These are phyloP conservation scores for Pelobates fuscus DNA, from an alignment of 2,113 vertebrate species.

Conservation along the genomic window DNA sequence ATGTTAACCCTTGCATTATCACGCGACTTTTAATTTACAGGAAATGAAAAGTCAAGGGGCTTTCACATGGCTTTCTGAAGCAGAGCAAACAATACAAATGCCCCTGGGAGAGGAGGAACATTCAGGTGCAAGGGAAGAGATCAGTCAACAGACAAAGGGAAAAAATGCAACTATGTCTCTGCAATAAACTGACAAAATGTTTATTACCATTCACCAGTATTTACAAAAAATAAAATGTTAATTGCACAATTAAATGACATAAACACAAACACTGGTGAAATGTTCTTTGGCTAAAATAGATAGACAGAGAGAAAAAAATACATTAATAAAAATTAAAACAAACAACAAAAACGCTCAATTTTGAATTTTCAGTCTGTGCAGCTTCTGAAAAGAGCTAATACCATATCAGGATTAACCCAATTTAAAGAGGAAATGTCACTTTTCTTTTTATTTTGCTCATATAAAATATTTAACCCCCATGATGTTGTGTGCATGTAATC, in stretches of 20 bases:
- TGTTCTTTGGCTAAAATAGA: too few species aligned
- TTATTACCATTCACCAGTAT: background rate
- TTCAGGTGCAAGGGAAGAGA: constrained; percentile 45
- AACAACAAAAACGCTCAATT: too few species aligned
- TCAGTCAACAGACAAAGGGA: constrained; percentile 31
- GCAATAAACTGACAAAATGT: background rate
- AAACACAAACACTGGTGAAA: too few species aligned
- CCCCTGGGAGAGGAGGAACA: constrained; percentile 27
- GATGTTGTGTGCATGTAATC: too few species aligned
- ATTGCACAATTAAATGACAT: background rate
- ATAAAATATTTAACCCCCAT: too few species aligned
- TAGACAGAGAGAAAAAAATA: too few species aligned
- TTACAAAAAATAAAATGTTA: background rate
- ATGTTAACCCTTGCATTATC: background rate
- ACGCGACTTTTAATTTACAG: constrained; percentile 21
- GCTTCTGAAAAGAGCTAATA: too few species aligned
- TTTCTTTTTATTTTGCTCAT: too few species aligned
- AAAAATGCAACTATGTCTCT: background rate
- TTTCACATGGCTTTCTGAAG: constrained; percentile 8
- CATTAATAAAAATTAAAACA: too few species aligned
- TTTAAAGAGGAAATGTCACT: too few species aligned
- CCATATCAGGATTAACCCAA: too few species aligned
- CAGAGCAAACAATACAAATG: constrained; percentile 41
- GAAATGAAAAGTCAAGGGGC: constrained; percentile 29
- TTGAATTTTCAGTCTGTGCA: too few species aligned